phyloP scores from a whole-genome alignment of 2,113 vertebrate genomes.

The Sorex fumeus region DNA sequence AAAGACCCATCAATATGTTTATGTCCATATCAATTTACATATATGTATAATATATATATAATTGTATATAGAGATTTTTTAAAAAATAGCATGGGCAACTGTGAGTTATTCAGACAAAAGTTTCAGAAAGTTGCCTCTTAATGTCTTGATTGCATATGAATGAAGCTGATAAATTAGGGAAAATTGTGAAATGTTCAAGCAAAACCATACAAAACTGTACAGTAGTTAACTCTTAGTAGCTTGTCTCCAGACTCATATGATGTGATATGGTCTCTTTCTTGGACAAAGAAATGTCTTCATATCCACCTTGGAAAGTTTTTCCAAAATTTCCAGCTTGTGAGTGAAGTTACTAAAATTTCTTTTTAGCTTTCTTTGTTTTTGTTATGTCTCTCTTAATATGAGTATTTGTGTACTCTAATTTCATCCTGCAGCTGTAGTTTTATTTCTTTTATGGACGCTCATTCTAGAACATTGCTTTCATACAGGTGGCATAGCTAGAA shows the following conservation, averaged over 20 bases:
- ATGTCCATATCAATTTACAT: neutral
- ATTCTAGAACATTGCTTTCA: neutral
- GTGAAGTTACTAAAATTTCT: neutral
- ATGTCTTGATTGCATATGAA: neutral
- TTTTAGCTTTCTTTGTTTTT: neutral
- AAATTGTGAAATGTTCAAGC: neutral
- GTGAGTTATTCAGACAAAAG: neutral
- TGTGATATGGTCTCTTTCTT: too few relatives aligned
- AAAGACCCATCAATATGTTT: too few relatives aligned
- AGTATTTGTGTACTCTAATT: neutral
- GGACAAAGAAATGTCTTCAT: neutral
- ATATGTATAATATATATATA: too few relatives aligned
- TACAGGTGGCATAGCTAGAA: neutral
- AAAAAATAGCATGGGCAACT: neutral
- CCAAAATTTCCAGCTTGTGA: neutral
- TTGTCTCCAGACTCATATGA: neutral
- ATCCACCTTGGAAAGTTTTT: neutral
- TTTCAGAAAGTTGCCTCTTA: neutral
- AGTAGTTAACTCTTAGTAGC: neutral
- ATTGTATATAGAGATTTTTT: neutral
- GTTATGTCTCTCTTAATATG: neutral
- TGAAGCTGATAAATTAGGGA: too few relatives aligned
- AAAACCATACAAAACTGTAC: neutral
- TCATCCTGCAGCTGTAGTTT: neutral
- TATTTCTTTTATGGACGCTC: conserved; percentile 2